Evolutionary conservation across 2,888 invertebrate genomes (phyloP), one percentile per base, ranked within the genome.

Genomic region (Monoplex corrugatus): DNA sequence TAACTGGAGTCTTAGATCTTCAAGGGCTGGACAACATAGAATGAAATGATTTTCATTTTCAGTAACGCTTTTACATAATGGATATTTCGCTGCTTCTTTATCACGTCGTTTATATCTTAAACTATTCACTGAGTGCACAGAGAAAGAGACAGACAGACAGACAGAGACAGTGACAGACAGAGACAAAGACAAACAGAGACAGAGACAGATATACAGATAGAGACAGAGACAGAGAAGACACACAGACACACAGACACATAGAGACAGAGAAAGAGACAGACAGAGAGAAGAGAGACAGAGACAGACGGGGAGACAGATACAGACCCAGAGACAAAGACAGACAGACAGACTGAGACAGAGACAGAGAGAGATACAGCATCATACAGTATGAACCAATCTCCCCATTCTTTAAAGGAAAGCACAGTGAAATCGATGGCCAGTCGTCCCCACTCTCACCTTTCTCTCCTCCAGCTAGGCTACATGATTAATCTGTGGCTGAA

Each of bases 121-220:
- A 57, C 2, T 23, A 57, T 50, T 50, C 8, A 8, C 68, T 23
- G 50, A 8, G 50, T 13, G 10, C 19, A 28, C 3, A 50, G 50
- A 50, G 50, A 50, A 19, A 50, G 50, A 50, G 50, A 50, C 13
- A 28, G 50, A 50, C 50, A 50, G 50, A 50, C 50, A 50, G 50
- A 23, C 13, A 50, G 50, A 19, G 8, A 13, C 10, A 50, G 10
- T 8, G 50, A 50, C 50, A 50, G 50, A 89, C n/a, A 89, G 80
- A 89, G 13, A 78, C 68, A 89, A 28, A 89, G 45, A 89, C 72
- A 89, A 75, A 78, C 44, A 86, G 80, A 85, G 45, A 89, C 86
- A 86, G 19, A 86, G 35, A 86, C 43, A 86, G 40, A 63, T 32
- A 68, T 16, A 86, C 57, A 87, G 43, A 87, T 23, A 75, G 28